Evolutionary conservation across 1,140 invertebrate species (phyloP), one percentile per base, ranked within the genome.

Genomic region (Caenorhabditis brenneri): DNA sequence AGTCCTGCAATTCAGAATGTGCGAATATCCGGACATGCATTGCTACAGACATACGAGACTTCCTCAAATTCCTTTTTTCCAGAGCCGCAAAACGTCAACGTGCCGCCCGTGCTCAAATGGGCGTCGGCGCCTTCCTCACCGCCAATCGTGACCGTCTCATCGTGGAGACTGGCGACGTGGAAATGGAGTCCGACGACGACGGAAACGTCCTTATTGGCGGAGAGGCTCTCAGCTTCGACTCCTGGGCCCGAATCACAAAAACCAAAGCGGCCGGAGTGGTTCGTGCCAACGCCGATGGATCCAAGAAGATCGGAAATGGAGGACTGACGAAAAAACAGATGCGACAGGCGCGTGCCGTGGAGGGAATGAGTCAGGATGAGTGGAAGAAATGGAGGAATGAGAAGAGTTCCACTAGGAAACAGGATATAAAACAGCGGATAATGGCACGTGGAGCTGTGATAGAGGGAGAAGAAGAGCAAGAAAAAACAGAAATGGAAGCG

Each of bases 101-200:
- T 24, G 84, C 83, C 16, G 60, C 29, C 24, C 55, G 65, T 24
- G 49, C 55, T n/a, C 39, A 69, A 51, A 85, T 79, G 78, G 80
- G 83, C 16, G 84, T 86, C 9, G 83, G 74, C 16, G 83, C 78
- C 7, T 69, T 86, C 31, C 74, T 86, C 1, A 60, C 48, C 12
- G 36, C 39, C 1, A 39, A 65, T n/a, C 79, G 79, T n/a, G 79
- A 53, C 19, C 39, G 79, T 0, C 36, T 84, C 24, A 78, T 46
- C 29, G 74, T 74, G 7, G 85, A 86, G 48, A 49, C 87, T 24
- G 85, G 85, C 19, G 85, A 86, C n/a, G 31, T 86, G 7, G 83
- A 86, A 29, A 69, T 86, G 7, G 85, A 86, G 22, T 85, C 87
- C 22, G 84, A 86, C 24, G 85, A 86, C 15, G 49, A 78, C 39